Evolutionary conservation across 2,888 invertebrate genomes (phyloP), one percentile per base, ranked within the genome.

Genomic region (Cabera pusaria): DNA sequence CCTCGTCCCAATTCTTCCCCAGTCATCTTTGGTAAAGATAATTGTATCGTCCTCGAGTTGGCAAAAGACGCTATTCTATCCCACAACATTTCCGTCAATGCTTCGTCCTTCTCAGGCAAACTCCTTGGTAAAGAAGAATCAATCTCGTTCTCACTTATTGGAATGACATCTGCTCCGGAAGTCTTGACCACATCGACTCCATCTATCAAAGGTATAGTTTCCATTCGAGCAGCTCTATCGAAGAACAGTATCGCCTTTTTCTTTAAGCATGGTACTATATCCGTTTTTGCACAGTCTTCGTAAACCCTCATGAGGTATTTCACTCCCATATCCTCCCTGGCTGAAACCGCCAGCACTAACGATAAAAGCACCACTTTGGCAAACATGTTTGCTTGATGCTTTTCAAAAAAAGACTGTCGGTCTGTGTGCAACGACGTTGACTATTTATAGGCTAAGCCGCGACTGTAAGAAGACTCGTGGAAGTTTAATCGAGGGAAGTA

Each of bases 221-320:
- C 93, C 84, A 95, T 93, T 42, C 93, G 90, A 0, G 93, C 91
- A 11, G 95, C 90, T 27, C 95, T 90, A 62, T 95, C 95, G 52
- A 96, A 92, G 70, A 95, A 95, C 1, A 94, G 83, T 38, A 95
- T 92, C 0, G 95, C 95, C 67, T 95, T 95, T 75, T 94, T 95
- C 86, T 96, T 95, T 29, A 96, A 80, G 68, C 96, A 96, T 10
- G 93, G 93, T 32, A 93, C 83, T 32, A 95, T 86, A 42, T 93
- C 93, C 1, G 92, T 78, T 48, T 91, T 90, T 45, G 92, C 91
- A 65, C 96, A 96, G 58, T 96, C 96, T 56, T 95, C 95, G 72
- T 95, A 96, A 48, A 96, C 90, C 59, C 93, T 92, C 59, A 92
- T 82, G 2, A 93, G 76, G 24, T 93, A 91, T 43, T 92, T 91